A percentile compares a stretch with the other conserved stretches of the same genome.
phyloP scores from a whole-genome alignment of 2,888 invertebrate species.

The Lithodes maja region DNA sequence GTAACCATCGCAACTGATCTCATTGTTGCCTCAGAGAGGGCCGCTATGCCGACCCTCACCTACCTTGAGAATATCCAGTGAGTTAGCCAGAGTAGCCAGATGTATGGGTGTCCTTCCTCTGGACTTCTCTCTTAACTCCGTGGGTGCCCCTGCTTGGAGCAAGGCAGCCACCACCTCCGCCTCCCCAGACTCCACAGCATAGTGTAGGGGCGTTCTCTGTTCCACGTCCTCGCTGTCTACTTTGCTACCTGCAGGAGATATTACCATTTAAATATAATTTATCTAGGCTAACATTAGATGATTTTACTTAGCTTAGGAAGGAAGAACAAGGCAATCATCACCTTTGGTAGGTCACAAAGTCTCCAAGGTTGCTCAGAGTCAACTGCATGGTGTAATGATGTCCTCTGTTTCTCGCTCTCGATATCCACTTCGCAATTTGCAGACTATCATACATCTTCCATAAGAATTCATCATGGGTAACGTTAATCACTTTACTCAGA shows the following conservation, averaged over 20 bases:
- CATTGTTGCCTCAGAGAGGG: too few species aligned
- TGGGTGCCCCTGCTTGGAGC: slow-evolving; percentile 31
- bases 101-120: slow-evolving; percentile 59
- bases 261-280: background rate
- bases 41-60: too few species aligned
- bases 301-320: background rate
- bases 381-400: too few species aligned
- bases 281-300: background rate
- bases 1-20: too few species aligned
- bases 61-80: slow-evolving; percentile 51
- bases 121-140: slow-evolving; percentile 22
- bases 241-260: slow-evolving; percentile 12
- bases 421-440: too few species aligned
- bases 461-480: too few species aligned
- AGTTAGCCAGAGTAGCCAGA: slow-evolving; percentile 45
- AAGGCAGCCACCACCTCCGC: slow-evolving; percentile 40
- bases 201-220: slow-evolving; percentile 47
- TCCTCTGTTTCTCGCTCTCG: too few species aligned
- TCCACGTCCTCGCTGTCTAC: slow-evolving; percentile 25
- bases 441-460: too few species aligned
- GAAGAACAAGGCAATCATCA: background rate
- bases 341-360: background rate
- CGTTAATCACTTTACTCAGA: too few species aligned
- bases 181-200: slow-evolving; percentile 48
- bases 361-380: too few species aligned